Percentiles rank a stretch among this genome's conserved stretches.
Conservation (phyloP, 1,140 invertebrate genomes). For the Bombus superbus region DNA sequence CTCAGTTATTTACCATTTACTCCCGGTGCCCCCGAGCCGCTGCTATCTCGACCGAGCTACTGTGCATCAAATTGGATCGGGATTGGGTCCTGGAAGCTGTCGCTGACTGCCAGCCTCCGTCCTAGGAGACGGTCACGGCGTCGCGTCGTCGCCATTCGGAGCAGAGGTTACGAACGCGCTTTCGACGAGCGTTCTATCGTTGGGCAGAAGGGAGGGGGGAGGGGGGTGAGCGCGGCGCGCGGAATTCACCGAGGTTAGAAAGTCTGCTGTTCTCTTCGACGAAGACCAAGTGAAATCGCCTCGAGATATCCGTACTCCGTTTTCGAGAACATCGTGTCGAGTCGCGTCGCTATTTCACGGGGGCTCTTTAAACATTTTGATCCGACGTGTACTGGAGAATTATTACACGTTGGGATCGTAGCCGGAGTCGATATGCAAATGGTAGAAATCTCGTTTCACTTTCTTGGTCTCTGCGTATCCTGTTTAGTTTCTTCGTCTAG, state of each 20-base stretch:
- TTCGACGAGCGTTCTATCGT: neutral
- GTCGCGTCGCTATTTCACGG: too few species aligned
- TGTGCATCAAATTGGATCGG: slow-evolving; percentile 80
- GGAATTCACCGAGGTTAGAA: neutral
- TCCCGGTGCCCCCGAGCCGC: slow-evolving; percentile 58
- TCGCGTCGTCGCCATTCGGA: neutral
- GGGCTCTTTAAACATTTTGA: too few species aligned
- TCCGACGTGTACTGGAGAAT: too few species aligned
- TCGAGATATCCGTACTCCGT: neutral
- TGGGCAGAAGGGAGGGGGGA: too few species aligned
- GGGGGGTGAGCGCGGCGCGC: neutral
- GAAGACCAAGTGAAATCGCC: neutral
- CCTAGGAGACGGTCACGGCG: slow-evolving; percentile 21
- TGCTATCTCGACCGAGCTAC: slow-evolving; percentile 72
- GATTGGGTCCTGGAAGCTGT: slow-evolving; percentile 60
- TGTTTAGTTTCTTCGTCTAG: too few species aligned
- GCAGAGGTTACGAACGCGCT: slow-evolving; percentile 25
- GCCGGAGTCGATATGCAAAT: too few species aligned
- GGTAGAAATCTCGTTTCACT: too few species aligned
- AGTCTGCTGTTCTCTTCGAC: neutral
- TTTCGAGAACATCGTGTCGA: neutral
- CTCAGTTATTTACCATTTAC: slow-evolving; percentile 80
- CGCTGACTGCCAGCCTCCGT: neutral
- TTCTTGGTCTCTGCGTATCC: too few species aligned
- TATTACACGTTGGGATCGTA: too few species aligned